Evolutionary conservation across 1,140 invertebrate species (phyloP), one percentile per base, ranked within the genome.

Genomic region (Bombus confusus): DNA sequence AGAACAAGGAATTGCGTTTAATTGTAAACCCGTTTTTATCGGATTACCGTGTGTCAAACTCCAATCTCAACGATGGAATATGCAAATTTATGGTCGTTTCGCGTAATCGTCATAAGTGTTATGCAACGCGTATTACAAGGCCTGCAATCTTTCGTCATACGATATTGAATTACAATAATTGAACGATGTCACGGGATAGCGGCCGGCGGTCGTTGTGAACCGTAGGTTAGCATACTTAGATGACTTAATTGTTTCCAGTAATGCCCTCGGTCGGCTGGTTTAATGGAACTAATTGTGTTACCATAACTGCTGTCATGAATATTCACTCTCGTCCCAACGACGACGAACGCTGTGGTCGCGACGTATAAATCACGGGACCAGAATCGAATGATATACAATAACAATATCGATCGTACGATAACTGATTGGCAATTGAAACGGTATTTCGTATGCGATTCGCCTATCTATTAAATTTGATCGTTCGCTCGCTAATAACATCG

Each of bases 131-230:
- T 31, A 66, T 62, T 72, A 41, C 68, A 52, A 71, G 52, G 18
- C 41, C 64, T 59, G 3, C 22, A 13, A 28, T 62, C 41, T 84
- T 71, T 77, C 43, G 47, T 43, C 66, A 34, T 66, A 82, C 80
- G n/a, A 82, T 80, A 79, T 72, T 18, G 52, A 80, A 80, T 84
- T 64, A 79, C 39, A 62, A 84, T 47, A 62, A 84, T 79, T 68
- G 66, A 78, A 62, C 39, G 34, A 71, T 62, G 72, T 43, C 69
- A 76, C 72, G 41, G 64, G 39, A 83, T 15, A 43, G 18, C 22
- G 43, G 66, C 37, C 37, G 41, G 8, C 12, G 52, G 43, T 62
- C 31, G 34, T n/a, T 25, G 52, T 66, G 22, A 47, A 34, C 69
- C 39, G 52, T 57, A n/a, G 34, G 47, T 68, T 83, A 66, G 39